Percentiles rank a stretch among this genome's conserved stretches.
phyloP scores from a whole-genome alignment of 2,113 vertebrate species.

The Anhinga rufa region DNA sequence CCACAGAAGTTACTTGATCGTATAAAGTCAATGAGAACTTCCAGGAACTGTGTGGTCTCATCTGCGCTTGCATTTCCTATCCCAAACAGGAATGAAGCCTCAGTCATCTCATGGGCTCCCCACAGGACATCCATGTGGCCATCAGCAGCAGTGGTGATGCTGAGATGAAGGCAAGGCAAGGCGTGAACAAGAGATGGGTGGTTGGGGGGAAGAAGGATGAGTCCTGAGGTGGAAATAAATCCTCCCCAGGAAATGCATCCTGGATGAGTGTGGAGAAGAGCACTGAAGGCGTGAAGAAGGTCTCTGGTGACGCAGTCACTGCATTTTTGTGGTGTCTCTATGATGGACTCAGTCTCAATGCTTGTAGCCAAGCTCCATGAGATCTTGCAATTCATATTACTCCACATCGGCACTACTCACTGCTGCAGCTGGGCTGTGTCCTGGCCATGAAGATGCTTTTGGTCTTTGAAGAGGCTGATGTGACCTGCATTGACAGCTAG shows the following conservation, averaged over 20 bases:
- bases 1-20: neutral
- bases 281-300: neutral
- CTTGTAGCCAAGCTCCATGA: neutral
- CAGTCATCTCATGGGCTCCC: neutral
- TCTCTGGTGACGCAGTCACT: neutral
- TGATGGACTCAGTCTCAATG: fast-evolving
- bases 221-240: neutral
- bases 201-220: fast-evolving
- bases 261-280: neutral
- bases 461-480: neutral
- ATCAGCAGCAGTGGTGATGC: neutral
- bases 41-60: neutral
- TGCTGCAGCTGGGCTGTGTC: neutral
- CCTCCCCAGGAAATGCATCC: neutral
- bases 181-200: neutral
- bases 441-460: neutral
- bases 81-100: neutral
- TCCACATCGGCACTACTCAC: neutral
- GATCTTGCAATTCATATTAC: neutral
- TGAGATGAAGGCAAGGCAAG: neutral
- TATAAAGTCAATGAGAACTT: neutral
- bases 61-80: fast-evolving
- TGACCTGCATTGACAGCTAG: neutral
- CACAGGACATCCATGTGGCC: neutral
- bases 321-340: neutral